Conservation (phyloP, 1,140 invertebrate genomes). For the Lucilia cuprina region DNA sequence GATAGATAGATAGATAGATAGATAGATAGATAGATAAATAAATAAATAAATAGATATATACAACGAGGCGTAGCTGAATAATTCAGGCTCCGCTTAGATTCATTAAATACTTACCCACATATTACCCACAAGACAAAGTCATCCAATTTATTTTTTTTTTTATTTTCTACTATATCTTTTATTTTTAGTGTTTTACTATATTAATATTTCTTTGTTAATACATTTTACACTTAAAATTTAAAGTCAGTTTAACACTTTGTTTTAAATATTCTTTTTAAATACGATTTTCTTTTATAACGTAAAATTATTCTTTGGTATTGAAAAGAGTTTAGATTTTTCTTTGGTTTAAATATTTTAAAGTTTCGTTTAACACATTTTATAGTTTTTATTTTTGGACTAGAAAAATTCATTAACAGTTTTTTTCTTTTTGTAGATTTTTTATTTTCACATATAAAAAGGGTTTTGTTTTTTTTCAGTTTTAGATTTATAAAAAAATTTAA, state of each 20-base stretch:
- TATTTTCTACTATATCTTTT: neutral
- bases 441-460: neutral
- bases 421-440: neutral
- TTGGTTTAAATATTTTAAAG: neutral
- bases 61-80: too few species aligned
- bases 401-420: neutral
- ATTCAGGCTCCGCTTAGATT: too few species aligned
- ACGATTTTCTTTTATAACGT: neutral
- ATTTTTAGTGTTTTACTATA: neutral
- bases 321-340: neutral
- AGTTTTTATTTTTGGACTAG: neutral
- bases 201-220: neutral
- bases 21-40: too few species aligned
- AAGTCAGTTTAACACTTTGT: neutral
- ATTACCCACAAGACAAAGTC: neutral
- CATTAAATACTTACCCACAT: neutral
- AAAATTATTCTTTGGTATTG: neutral
- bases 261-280: neutral
- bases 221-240: neutral
- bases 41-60: too few species aligned
- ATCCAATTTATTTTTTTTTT: neutral
- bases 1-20: too few species aligned
- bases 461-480: neutral
- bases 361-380: slow-evolving; percentile 17
- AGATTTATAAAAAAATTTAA: neutral